phyloP scores from a whole-genome alignment of 2,888 invertebrate species.

The Lasiommata megera region DNA sequence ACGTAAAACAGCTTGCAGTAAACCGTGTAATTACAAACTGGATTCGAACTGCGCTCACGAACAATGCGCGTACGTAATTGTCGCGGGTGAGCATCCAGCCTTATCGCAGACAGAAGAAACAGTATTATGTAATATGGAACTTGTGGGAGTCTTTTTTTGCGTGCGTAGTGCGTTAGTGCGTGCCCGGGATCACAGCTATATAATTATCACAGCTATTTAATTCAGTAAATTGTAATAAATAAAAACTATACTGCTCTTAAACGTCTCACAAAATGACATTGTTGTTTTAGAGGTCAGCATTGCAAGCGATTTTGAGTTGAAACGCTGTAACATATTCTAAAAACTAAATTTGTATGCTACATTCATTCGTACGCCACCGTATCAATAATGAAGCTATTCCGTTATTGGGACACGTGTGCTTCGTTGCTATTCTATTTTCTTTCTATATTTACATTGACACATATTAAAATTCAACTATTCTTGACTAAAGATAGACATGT shows the following conservation, averaged over 20 bases:
- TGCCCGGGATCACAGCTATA: too few species aligned
- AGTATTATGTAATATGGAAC: background rate
- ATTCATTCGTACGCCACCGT: slow-evolving; percentile 1
- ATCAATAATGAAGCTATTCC: slow-evolving; percentile 26
- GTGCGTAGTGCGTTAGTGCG: too few species aligned
- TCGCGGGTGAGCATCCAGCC: slow-evolving; percentile 46
- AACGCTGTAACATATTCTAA: background rate
- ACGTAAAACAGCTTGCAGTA: slow-evolving; percentile 24
- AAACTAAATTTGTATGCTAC: slow-evolving; percentile 9
- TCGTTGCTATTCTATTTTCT: slow-evolving; percentile 21
- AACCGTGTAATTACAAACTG: slow-evolving; percentile 34
- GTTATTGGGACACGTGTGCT: slow-evolving; percentile 25
- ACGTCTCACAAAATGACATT: background rate
- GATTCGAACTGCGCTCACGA: slow-evolving; percentile 13
- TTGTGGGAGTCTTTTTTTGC: too few species aligned
- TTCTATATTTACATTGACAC: too few species aligned
- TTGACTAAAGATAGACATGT: background rate
- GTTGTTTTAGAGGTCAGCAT: slow-evolving; percentile 11
- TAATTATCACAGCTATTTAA: too few species aligned
- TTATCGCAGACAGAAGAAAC: slow-evolving; percentile 20
- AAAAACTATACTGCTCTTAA: too few species aligned
- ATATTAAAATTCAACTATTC: background rate
- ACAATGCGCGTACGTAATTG: slow-evolving; percentile 39
- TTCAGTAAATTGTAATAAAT: too few species aligned
- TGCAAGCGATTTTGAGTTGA: background rate